Percentiles rank a stretch among this genome's conserved stretches.
These are phyloP conservation scores for Parnassius apollo DNA, from an alignment of 2,888 invertebrate genomes.

Conservation along the genomic window DNA sequence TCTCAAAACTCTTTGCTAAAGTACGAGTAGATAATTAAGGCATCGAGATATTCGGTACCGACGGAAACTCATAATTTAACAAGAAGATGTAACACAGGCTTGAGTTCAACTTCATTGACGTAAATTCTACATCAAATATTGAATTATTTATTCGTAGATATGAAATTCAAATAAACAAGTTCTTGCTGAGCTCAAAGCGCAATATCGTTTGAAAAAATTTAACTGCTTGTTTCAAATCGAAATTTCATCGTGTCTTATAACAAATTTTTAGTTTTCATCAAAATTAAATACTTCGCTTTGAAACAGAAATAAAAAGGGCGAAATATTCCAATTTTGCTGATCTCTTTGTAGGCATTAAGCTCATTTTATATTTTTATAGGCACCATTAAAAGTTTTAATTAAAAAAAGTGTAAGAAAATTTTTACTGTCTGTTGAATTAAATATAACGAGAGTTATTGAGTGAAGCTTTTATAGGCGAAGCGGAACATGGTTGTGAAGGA, in stretches of 20 bases:
- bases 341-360: conserved; percentile 22
- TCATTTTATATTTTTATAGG: conserved; percentile 24
- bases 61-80: no score
- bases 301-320: conserved; percentile 20
- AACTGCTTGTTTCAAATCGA: conserved; percentile 10
- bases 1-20: no score
- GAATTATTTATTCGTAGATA: no score
- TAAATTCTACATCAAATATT: no score
- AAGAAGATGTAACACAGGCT: no score
- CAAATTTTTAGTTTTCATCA: conserved; percentile 10
- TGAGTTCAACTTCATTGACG: no score
- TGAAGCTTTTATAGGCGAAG: neutral
- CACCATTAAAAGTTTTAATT: conserved; percentile 27
- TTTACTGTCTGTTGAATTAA: conserved; percentile 20
- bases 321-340: conserved; percentile 23
- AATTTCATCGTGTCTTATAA: conserved; percentile 13
- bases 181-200: no score
- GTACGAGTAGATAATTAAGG: no score
- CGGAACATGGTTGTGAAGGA: conserved; percentile 3
- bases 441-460: conserved; percentile 9
- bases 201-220: neutral
- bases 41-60: no score
- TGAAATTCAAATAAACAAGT: no score
- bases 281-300: conserved; percentile 25
- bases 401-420: conserved; percentile 17